These are phyloP conservation scores for Drosophila meridiana DNA, from an alignment of 2,888 invertebrate species.

Conservation along the genomic window DNA sequence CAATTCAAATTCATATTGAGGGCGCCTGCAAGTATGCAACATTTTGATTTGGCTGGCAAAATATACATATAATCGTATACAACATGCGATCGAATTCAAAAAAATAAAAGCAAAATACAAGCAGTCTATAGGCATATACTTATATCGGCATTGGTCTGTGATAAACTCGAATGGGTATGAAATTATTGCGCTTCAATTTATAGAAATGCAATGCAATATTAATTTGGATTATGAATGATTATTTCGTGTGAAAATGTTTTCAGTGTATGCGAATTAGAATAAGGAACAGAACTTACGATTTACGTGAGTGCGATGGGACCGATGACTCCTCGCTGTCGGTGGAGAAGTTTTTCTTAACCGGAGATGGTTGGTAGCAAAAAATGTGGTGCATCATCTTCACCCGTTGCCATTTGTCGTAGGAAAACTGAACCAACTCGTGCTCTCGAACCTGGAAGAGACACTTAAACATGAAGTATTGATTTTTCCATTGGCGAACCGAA, in stretches of 20 bases:
- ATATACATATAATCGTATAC: slow-evolving; percentile 6
- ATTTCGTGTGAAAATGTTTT: slow-evolving; percentile 13
- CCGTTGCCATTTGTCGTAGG: slow-evolving; percentile 93
- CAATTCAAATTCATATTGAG: slow-evolving; percentile 4
- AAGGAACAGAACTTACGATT: slow-evolving; percentile 83
- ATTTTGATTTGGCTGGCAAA: background rate
- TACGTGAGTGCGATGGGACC: slow-evolving; percentile 83
- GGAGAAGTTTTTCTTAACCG: slow-evolving; percentile 92
- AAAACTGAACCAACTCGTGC: slow-evolving; percentile 93
- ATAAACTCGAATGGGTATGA: background rate
- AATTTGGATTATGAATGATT: background rate
- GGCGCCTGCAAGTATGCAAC: slow-evolving; percentile 38
- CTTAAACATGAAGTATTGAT: background rate
- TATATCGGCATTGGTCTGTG: background rate
- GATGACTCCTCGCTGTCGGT: slow-evolving; percentile 89
- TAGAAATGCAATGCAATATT: background rate
- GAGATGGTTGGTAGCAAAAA: slow-evolving; percentile 94
- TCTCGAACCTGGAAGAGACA: slow-evolving; percentile 88
- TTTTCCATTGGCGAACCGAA: background rate
- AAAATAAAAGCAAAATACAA: slow-evolving; percentile 3
- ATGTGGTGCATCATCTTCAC: slow-evolving; percentile 95
- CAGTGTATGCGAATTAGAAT: background rate
- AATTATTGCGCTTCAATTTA: background rate
- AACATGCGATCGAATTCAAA: slow-evolving; percentile 30
- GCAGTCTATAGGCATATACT: background rate